Evolutionary conservation across 2,888 invertebrate genomes (phyloP).

Genomic region (Flexamia atlantica): DNA sequence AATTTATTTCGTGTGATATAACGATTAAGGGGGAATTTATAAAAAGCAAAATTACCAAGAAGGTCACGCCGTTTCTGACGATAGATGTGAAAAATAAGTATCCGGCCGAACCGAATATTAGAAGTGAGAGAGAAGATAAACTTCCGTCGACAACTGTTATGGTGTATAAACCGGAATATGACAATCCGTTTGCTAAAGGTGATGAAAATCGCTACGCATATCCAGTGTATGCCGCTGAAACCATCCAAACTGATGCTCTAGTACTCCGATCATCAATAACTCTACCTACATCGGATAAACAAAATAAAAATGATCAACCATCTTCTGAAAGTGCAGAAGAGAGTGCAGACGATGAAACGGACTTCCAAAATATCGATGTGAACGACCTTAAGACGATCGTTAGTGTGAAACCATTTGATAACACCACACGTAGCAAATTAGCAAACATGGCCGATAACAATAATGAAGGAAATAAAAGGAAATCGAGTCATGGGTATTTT

Average conservation of each 20-base stretch:
- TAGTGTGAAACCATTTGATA: slow-evolving; percentile 14
- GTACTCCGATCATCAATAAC: not conserved
- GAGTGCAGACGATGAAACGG: not conserved
- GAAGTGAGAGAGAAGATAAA: slow-evolving; percentile 7
- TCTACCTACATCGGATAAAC: not conserved
- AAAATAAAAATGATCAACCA: not conserved
- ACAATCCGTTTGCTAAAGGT: slow-evolving; percentile 30
- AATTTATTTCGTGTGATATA: not conserved
- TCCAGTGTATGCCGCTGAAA: not conserved
- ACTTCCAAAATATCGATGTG: not conserved
- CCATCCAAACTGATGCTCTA: not conserved
- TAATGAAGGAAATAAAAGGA: not conserved
- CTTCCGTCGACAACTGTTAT: slow-evolving; percentile 25
- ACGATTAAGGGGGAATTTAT: slow-evolving; percentile 25
- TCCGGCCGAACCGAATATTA: slow-evolving; percentile 25
- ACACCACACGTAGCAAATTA: not conserved
- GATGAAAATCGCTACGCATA: not conserved
- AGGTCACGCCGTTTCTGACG: slow-evolving; percentile 27
- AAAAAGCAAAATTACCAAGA: slow-evolving; percentile 13
- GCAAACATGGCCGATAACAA: not conserved
- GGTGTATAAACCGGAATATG: slow-evolving; percentile 31
- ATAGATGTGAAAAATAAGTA: slow-evolving; percentile 26
- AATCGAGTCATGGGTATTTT: not conserved
- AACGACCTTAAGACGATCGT: not conserved
- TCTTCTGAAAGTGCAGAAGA: not conserved